Conservation (phyloP, 2,113 vertebrate species). For the Oreochromis aureus region DNA sequence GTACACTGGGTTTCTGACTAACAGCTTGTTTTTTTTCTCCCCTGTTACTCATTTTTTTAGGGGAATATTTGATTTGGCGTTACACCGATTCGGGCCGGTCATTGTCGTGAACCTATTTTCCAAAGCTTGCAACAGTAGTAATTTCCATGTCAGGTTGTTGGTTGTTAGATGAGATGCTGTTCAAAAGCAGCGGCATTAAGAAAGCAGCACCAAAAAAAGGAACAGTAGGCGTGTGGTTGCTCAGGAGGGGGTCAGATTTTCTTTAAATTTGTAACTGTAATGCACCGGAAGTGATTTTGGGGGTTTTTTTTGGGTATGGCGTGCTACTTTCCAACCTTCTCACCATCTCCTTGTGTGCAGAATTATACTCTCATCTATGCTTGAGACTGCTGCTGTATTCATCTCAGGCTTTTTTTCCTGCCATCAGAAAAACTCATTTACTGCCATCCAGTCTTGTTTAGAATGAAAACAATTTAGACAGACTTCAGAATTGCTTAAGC, state of each 20-base stretch:
- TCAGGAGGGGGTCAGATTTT: not conserved
- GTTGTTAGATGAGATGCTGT: not conserved
- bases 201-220: not conserved
- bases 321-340: not conserved
- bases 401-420: not conserved
- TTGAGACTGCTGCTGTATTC: not conserved
- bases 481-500: slow-evolving; percentile 20
- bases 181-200: not conserved
- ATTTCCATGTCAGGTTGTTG: not conserved
- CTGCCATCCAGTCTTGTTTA: slow-evolving; percentile 21
- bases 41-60: not conserved
- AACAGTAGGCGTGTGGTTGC: not conserved
- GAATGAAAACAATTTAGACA: slow-evolving; percentile 38
- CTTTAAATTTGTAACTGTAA: not conserved
- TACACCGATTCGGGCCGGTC: not conserved
- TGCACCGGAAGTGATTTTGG: not conserved
- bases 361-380: not conserved
- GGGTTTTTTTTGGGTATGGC: not conserved
- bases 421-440: slow-evolving; percentile 31
- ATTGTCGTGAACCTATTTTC: not conserved
- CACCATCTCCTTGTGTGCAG: not conserved
- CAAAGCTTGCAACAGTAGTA: not conserved
- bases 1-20: not conserved
- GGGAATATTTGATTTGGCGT: not conserved
- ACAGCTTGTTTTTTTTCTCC: not conserved